phyloP scores from a whole-genome alignment of 1,140 invertebrate species.

The Palaemon carinicauda region DNA sequence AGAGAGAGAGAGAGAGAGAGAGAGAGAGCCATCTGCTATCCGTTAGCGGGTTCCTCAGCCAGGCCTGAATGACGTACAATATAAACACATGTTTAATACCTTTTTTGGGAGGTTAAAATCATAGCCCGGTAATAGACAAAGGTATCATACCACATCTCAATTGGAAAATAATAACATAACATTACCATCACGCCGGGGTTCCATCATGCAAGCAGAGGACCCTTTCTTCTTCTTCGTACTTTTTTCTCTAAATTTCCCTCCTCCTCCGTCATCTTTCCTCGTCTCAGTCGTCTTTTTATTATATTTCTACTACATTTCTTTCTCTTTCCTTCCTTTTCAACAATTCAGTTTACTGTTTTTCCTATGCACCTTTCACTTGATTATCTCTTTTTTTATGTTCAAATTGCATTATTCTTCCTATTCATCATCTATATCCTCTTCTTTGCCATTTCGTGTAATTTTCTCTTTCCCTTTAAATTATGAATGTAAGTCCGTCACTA shows the following conservation, averaged over 20 bases:
- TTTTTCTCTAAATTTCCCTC: neutral
- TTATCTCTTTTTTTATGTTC: neutral
- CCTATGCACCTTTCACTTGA: neutral
- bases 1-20: too few species aligned
- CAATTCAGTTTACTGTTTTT: neutral
- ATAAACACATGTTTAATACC: too few species aligned
- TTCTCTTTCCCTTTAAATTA: too few species aligned
- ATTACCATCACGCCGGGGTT: neutral
- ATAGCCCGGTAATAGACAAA: neutral
- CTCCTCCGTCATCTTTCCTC: neutral
- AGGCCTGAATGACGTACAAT: too few species aligned
- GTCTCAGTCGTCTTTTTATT: neutral
- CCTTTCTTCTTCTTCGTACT: neutral
- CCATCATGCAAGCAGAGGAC: neutral
- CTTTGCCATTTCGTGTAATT: neutral
- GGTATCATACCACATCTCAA: constrained; percentile 13
- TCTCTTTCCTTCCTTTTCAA: neutral
- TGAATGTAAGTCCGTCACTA: too few species aligned
- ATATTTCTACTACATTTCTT: neutral
- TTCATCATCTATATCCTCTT: neutral
- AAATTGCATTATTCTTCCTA: neutral
- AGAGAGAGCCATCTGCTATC: too few species aligned
- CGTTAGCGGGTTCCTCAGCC: too few species aligned
- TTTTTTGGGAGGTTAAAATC: neutral
- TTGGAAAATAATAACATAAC: constrained; percentile 23